Base-by-base conservation (phyloP, 2,113 vertebrate genomes). In the Prionailurus bengalensis region DNA sequence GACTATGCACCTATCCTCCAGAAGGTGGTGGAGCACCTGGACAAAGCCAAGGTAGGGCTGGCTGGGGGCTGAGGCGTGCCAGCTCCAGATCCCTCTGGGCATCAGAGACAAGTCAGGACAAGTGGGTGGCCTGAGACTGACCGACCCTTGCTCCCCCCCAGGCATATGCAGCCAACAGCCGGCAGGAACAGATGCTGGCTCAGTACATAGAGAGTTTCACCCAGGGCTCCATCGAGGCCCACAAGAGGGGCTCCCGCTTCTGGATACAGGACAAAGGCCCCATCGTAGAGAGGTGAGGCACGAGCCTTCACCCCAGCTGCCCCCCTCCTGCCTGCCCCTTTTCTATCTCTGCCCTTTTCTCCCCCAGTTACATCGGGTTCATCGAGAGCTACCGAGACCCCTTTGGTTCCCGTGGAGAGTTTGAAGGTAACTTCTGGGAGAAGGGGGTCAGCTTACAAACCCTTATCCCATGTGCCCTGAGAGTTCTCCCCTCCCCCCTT, bases 381-480 rank as follows among this genome's bases (percentile, higher is more conserved):
- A 99, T 99, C 33, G 99, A 99, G 98, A 99, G 99, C 98, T 99
- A 99, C 98, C 99, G 99, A 89, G 99, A 99, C 95, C 99, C 99
- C 0, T 99, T 99, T 91, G 99, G 99, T 91, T 99, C 99, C 98
- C 99, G 99, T 82, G 99, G 99, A 95, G 99, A 99, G 97, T 99
- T 99, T 99, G 99, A 99, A 99, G 99, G 99, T 99, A 98, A 93
- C 79, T 23, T 68, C 82, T 51, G 36, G 58, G 42, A 78, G 70
- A 48, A 4, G 19, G 63, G 74, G 91, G 61, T 53, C 51, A 58
- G 73, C 5, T 45, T 2, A 1, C 42, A 42, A 51, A 65, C 23
- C 33, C 48, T 95, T 76, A 21, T 15, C 53, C 53, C 15, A 0
- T 33, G 4, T 58, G 25, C 55, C 25, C 58, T 23, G 23, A 45